phyloP scores from a whole-genome alignment of 2,113 vertebrate species.

The Rhinolophus sinicus region DNA sequence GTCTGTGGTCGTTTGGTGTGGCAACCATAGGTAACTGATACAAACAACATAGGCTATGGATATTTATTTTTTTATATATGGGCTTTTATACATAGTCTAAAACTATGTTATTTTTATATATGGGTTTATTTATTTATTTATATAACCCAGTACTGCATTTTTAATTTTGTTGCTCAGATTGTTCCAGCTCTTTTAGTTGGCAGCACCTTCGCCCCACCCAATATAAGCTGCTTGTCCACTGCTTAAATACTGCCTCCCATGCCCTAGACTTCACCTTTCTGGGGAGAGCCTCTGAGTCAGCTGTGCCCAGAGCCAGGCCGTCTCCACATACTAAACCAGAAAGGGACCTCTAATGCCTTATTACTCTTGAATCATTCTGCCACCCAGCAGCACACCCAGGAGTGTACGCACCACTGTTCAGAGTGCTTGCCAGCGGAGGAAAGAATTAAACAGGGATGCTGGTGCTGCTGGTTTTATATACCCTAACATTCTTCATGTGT shows the following conservation, averaged over 20 bases:
- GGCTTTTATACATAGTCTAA: background rate
- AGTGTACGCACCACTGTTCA: background rate
- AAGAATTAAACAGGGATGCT: background rate
- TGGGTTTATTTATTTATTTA: too few relatives aligned
- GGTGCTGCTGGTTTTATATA: background rate
- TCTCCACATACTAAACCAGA: background rate
- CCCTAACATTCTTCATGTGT: background rate
- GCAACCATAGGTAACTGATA: background rate
- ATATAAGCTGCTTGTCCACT: background rate
- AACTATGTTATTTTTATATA: too few relatives aligned
- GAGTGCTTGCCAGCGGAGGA: background rate
- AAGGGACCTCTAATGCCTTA: background rate
- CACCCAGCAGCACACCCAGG: background rate
- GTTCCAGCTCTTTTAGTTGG: background rate
- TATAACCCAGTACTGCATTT: background rate
- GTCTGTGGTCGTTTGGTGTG: background rate
- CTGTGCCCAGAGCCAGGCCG: background rate
- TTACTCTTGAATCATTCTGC: background rate
- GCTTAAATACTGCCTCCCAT: accelerated
- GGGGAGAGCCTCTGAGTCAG: background rate
- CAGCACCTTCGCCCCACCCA: background rate
- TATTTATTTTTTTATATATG: background rate
- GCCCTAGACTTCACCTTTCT: background rate
- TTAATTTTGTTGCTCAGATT: background rate
- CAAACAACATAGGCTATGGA: background rate